Evolutionary conservation across 2,888 invertebrate genomes (phyloP).

Genomic region (Luffia ferchaultella): DNA sequence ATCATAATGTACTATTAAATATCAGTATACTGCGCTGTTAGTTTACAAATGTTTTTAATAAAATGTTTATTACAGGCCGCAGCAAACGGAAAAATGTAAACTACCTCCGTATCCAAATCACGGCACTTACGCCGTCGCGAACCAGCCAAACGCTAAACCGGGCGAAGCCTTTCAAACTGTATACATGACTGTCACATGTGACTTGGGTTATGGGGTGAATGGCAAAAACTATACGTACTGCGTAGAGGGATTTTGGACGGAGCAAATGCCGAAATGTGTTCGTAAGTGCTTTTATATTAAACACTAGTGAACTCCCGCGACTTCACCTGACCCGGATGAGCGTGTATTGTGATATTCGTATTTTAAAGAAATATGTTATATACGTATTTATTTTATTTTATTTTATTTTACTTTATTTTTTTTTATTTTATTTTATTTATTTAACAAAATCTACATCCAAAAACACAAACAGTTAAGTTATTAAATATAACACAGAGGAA

Average conservation of each 20-base stretch:
- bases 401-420: neutral
- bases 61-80: too few relatives aligned
- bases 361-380: neutral
- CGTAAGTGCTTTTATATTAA: conserved; percentile 28
- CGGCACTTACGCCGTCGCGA: neutral
- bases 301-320: neutral
- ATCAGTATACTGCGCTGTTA: too few relatives aligned
- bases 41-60: too few relatives aligned
- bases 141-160: neutral
- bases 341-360: too few relatives aligned
- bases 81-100: too few relatives aligned
- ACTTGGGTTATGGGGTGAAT: conserved; percentile 1
- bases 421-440: neutral
- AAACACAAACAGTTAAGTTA: neutral
- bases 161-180: neutral
- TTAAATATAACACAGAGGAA: neutral
- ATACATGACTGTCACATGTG: conserved; percentile 1
- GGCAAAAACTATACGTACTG: neutral
- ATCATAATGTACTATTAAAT: too few relatives aligned
- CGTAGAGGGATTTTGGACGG: conserved; percentile 27
- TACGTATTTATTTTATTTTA: neutral
- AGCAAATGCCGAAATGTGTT: conserved; percentile 19
- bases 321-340: too few relatives aligned
- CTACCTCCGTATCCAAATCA: neutral
- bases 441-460: neutral